Evolutionary conservation across 1,140 invertebrate genomes (phyloP).

Genomic region (Chironomus striatipennis): DNA sequence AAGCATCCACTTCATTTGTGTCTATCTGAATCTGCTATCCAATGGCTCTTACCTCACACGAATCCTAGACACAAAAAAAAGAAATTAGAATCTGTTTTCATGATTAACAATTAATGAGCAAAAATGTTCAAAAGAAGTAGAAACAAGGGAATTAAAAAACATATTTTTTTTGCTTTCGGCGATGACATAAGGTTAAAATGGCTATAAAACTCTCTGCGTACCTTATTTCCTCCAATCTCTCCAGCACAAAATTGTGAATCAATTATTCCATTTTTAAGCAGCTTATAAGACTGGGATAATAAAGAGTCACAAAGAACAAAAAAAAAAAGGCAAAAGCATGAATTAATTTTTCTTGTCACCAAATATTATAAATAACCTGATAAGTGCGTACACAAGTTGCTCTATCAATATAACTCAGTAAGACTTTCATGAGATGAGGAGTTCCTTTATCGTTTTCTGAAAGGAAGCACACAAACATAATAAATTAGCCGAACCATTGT

Average conservation of each 20-base stretch:
- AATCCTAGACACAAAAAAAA: not conserved
- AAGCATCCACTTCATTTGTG: no score
- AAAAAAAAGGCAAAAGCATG: not conserved
- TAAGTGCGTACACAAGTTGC: conserved; percentile 14
- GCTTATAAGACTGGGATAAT: not conserved
- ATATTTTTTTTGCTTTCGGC: not conserved
- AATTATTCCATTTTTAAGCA: conserved; percentile 25
- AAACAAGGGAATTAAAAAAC: not conserved
- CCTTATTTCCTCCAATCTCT: conserved; percentile 24
- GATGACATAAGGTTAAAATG: not conserved
- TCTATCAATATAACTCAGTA: conserved; percentile 12
- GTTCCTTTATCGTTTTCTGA: conserved; percentile 17
- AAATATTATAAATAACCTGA: conserved; percentile 17
- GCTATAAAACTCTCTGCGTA: not conserved
- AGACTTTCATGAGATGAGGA: conserved; percentile 1
- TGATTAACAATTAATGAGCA: not conserved
- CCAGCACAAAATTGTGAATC: conserved; percentile 27
- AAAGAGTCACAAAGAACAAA: not conserved
- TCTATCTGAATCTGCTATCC: not conserved
- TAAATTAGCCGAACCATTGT: conserved; percentile 19
- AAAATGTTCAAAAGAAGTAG: not conserved
- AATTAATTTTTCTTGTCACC: not conserved
- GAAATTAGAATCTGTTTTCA: not conserved
- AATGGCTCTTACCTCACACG: not conserved
- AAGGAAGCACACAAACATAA: conserved; percentile 15